These are phyloP conservation scores for Tarsius wallacei DNA, from an alignment of 2,797 vertebrate species.

Conservation along the genomic window DNA sequence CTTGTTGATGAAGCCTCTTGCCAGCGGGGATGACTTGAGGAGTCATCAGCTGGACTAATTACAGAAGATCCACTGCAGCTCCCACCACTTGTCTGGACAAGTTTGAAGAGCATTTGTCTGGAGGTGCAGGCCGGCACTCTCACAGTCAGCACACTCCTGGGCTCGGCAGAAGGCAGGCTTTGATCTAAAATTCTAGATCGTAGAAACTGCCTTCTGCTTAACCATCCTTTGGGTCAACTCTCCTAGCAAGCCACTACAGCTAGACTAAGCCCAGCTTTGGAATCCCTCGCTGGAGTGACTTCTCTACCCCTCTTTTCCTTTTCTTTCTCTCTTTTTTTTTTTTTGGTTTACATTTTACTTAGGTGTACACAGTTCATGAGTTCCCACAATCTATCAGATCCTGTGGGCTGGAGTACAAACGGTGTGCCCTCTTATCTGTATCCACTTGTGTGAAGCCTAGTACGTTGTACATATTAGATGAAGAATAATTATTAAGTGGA, in stretches of 20 bases:
- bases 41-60: conserved; percentile 3
- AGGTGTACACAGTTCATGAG: neutral
- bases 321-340: neutral
- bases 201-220: neutral
- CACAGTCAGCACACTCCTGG: neutral
- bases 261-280: neutral
- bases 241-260: neutral
- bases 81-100: neutral
- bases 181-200: conserved; percentile 28
- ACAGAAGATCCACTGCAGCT: neutral
- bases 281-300: neutral
- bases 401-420: neutral
- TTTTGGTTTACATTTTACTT: neutral
- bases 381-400: neutral
- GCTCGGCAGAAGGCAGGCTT: neutral
- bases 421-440: neutral
- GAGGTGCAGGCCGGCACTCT: neutral
- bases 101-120: neutral
- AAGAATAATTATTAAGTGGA: conserved; percentile 10
- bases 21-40: neutral
- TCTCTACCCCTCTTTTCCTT: neutral
- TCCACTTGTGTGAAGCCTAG: neutral
- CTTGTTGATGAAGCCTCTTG: conserved; percentile 27
- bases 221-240: neutral
- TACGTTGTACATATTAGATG: neutral